phyloP scores from a whole-genome alignment of 1,140 invertebrate species.

The Saccostrea glomerata region DNA sequence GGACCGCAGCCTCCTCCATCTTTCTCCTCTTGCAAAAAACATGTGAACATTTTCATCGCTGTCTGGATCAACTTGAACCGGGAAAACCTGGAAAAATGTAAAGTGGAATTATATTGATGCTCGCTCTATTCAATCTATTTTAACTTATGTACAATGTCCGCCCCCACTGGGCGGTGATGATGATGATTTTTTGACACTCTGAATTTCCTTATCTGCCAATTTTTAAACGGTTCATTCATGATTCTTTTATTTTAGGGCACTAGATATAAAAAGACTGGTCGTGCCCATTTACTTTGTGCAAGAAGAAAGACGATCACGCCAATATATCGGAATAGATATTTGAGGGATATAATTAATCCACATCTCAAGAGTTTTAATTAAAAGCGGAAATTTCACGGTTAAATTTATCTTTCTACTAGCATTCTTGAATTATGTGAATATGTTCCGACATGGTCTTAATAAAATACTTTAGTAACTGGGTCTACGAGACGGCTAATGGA shows the following conservation, averaged over 20 bases:
- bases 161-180: neutral
- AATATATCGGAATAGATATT: constrained; percentile 14
- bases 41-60: constrained; percentile 74
- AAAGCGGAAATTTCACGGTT: constrained; percentile 9
- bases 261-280: constrained; percentile 20
- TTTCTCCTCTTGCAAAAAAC: constrained; percentile 73
- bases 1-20: constrained; percentile 82
- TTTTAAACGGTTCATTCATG: constrained; percentile 9
- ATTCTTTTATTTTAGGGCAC: constrained; percentile 6
- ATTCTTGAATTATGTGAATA: constrained; percentile 30
- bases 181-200: constrained; percentile 1
- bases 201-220: constrained; percentile 30
- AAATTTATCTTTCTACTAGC: constrained; percentile 11
- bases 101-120: neutral
- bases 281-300: constrained; percentile 11
- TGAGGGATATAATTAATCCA: neutral
- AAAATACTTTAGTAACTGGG: neutral
- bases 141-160: neutral
- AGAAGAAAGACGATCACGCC: neutral
- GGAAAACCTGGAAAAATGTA: constrained; percentile 67
- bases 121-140: constrained; percentile 12
- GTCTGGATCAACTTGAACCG: constrained; percentile 76
- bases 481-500: neutral
- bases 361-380: constrained; percentile 1
- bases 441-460: neutral